Evolutionary conservation across 2,113 vertebrate genomes (phyloP).

Genomic region (Amphilophus citrinellus): DNA sequence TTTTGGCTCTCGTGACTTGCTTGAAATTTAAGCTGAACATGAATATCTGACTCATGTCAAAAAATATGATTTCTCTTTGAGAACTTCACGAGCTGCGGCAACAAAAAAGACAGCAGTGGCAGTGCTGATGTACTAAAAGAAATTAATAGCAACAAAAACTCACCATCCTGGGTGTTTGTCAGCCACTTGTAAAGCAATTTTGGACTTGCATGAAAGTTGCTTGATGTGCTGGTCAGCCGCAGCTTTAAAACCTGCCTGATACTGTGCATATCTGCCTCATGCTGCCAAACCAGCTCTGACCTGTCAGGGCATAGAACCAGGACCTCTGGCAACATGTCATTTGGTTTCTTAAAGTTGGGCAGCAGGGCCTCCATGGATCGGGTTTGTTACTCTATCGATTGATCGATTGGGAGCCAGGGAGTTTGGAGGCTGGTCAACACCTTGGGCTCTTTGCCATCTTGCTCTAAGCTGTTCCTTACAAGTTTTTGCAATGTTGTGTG

Average conservation of each 20-base stretch:
- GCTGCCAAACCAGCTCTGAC: neutral
- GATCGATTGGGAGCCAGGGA: neutral
- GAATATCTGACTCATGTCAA: accelerated
- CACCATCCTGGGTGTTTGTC: accelerated
- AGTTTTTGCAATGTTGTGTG: neutral
- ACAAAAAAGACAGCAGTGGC: accelerated
- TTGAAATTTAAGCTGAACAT: neutral
- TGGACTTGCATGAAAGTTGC: neutral
- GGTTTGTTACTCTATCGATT: neutral
- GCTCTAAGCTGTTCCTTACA: neutral
- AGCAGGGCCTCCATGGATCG: neutral
- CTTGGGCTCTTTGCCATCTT: neutral
- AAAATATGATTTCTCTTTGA: neutral
- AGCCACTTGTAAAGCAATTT: neutral
- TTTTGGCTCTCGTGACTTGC: neutral
- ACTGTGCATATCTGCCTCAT: neutral
- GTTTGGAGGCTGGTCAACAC: neutral
- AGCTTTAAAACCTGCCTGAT: no score
- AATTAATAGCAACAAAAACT: neutral
- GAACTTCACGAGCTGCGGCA: accelerated
- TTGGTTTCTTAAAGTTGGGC: neutral
- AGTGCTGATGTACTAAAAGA: neutral
- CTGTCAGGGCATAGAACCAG: neutral
- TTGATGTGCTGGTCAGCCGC: neutral
- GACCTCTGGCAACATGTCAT: neutral